Percentiles rank a stretch among this genome's conserved stretches.
Evolutionary conservation across 2,113 vertebrate genomes (phyloP).

Genomic region (Leiothrix lutea): DNA sequence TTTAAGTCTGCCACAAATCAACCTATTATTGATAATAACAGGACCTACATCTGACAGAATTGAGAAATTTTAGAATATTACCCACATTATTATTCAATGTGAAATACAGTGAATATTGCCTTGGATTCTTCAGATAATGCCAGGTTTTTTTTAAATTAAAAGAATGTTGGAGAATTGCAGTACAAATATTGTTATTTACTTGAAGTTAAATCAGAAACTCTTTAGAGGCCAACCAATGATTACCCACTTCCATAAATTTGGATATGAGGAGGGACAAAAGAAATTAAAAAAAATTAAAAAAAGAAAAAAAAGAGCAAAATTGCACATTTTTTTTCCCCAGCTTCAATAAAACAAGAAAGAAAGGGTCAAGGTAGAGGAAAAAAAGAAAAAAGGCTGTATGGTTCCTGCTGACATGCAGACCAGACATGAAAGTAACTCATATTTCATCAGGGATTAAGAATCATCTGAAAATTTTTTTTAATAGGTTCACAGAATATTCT

Average conservation of each 20-base stretch:
- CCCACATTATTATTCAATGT: neutral
- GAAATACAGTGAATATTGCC: neutral
- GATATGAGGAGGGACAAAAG: neutral
- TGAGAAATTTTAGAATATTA: neutral
- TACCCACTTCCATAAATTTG: neutral
- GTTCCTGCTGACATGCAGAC: neutral
- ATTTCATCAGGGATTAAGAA: neutral
- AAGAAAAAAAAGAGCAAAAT: neutral
- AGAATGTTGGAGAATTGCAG: neutral
- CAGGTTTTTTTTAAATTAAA: neutral
- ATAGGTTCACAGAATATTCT: neutral
- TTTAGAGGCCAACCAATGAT: neutral
- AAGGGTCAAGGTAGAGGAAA: neutral
- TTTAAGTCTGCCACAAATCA: neutral
- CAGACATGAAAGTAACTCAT: neutral
- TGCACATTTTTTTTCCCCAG: neutral
- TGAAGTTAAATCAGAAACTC: neutral
- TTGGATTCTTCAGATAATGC: neutral
- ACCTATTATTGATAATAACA: neutral
- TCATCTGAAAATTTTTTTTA: neutral
- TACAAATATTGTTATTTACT: neutral
- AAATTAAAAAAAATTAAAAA: neutral
- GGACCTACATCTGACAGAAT: accelerated
- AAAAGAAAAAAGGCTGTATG: neutral
- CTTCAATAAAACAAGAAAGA: neutral